These are phyloP conservation scores for Mobula birostris DNA, from an alignment of 2,113 vertebrate species.

Conservation along the genomic window DNA sequence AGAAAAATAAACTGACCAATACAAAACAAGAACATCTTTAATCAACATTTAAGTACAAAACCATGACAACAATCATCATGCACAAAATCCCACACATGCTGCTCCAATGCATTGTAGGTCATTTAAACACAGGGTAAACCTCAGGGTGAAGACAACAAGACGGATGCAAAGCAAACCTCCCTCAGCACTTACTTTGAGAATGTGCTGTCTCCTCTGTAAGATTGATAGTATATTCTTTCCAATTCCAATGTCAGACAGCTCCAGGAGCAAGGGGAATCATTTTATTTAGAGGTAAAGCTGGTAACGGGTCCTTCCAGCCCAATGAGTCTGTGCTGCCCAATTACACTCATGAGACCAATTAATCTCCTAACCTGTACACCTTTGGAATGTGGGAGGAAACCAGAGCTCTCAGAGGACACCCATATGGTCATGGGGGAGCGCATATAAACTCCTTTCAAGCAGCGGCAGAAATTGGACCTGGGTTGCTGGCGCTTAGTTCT, in stretches of 20 bases:
- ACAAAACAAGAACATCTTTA: conserved; percentile 6
- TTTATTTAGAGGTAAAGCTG: too few species aligned
- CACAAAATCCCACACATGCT: neutral
- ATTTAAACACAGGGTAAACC: neutral
- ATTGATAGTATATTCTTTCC: neutral
- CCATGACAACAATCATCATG: conserved; percentile 20
- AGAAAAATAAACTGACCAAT: neutral
- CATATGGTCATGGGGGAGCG: too few species aligned
- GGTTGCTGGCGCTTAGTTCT: neutral
- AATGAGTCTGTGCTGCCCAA: too few species aligned
- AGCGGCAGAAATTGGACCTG: too few species aligned
- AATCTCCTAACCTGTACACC: too few species aligned
- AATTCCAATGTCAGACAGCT: neutral
- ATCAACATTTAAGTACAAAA: conserved; percentile 6
- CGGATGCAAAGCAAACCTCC: neutral
- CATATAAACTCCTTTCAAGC: too few species aligned
- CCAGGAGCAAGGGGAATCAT: neutral
- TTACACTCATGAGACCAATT: too few species aligned
- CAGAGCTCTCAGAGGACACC: too few species aligned
- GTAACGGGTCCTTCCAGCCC: too few species aligned
- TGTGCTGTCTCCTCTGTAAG: neutral
- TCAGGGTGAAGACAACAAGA: neutral
- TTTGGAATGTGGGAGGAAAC: too few species aligned
- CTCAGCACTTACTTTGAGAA: neutral
- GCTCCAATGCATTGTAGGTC: neutral